Evolutionary conservation across 2,797 vertebrate species (phyloP).

Genomic region (Rhinella marina): DNA sequence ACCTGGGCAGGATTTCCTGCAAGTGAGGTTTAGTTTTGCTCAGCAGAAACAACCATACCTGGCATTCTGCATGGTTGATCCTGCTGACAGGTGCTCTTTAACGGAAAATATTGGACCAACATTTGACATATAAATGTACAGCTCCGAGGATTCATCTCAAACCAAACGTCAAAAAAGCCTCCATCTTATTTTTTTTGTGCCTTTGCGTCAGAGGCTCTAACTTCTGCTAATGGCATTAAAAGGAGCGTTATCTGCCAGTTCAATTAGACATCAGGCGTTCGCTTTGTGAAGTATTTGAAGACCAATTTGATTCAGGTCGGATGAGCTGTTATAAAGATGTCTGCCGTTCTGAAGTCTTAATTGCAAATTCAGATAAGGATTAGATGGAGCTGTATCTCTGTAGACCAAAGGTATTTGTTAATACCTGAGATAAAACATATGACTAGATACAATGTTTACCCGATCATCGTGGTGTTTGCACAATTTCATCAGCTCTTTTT

Average conservation of each 20-base stretch:
- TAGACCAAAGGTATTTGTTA: slow-evolving; percentile 80
- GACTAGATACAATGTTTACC: slow-evolving; percentile 74
- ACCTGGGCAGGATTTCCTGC: too few relatives aligned
- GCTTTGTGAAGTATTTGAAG: slow-evolving; percentile 76
- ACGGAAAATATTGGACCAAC: background rate
- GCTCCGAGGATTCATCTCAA: background rate
- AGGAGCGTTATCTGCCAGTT: slow-evolving; percentile 74
- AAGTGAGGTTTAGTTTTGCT: too few relatives aligned
- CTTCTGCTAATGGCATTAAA: slow-evolving; percentile 70
- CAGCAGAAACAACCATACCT: too few relatives aligned
- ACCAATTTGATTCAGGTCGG: slow-evolving; percentile 78
- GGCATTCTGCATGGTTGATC: too few relatives aligned
- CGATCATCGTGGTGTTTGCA: slow-evolving; percentile 68
- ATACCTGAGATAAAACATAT: slow-evolving; percentile 75
- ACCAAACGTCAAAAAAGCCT: background rate
- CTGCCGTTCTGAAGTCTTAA: slow-evolving; percentile 81
- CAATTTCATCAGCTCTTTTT: slow-evolving; percentile 28
- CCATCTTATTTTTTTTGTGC: slow-evolving; percentile 47
- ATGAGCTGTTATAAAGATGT: slow-evolving; percentile 73
- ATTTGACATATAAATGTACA: slow-evolving; percentile 54
- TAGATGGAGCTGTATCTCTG: slow-evolving; percentile 76
- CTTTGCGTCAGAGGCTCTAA: slow-evolving; percentile 61
- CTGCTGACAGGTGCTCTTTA: background rate
- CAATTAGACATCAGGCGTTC: slow-evolving; percentile 77
- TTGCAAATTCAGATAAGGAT: slow-evolving; percentile 83